phyloP scores from a whole-genome alignment of 2,888 invertebrate species.

The Ommatoiulus sabulosus region DNA sequence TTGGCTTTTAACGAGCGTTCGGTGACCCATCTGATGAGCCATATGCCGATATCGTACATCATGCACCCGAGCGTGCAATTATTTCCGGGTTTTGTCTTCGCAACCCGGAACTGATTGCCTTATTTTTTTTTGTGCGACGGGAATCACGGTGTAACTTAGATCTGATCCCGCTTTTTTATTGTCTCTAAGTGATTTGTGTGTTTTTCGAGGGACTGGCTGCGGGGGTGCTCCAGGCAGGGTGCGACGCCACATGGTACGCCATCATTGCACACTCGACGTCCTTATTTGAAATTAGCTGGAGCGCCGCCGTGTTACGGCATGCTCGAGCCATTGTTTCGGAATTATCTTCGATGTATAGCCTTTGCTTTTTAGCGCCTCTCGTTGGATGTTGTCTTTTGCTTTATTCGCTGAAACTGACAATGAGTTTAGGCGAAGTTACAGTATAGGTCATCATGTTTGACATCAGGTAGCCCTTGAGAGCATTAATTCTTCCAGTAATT shows the following conservation, averaged over 20 bases:
- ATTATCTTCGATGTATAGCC: not conserved
- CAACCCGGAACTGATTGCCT: conserved; percentile 31
- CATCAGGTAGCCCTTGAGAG: not conserved
- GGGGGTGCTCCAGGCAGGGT: not conserved
- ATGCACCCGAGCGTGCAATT: conserved; percentile 18
- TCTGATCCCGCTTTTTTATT: conserved; percentile 10
- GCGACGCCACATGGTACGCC: not conserved
- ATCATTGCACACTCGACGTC: not conserved
- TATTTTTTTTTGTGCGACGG: not conserved
- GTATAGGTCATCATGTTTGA: too few relatives aligned
- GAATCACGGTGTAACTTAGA: conserved; percentile 15
- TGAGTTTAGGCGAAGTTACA: too few relatives aligned
- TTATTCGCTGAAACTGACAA: too few relatives aligned
- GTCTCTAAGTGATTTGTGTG: conserved; percentile 24
- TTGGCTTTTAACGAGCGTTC: conserved; percentile 37
- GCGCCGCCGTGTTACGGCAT: not conserved
- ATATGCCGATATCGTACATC: conserved; percentile 47
- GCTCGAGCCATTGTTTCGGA: not conserved
- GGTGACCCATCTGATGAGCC: conserved; percentile 44
- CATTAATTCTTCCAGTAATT: not conserved
- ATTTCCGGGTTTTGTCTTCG: conserved; percentile 48
- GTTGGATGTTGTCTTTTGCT: not conserved
- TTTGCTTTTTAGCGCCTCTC: too few relatives aligned
- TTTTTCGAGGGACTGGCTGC: not conserved
- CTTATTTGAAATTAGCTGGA: not conserved